Evolutionary conservation across 1,140 invertebrate genomes (phyloP), one percentile per base, ranked within the genome.

Genomic region (Copidosoma floridanum): DNA sequence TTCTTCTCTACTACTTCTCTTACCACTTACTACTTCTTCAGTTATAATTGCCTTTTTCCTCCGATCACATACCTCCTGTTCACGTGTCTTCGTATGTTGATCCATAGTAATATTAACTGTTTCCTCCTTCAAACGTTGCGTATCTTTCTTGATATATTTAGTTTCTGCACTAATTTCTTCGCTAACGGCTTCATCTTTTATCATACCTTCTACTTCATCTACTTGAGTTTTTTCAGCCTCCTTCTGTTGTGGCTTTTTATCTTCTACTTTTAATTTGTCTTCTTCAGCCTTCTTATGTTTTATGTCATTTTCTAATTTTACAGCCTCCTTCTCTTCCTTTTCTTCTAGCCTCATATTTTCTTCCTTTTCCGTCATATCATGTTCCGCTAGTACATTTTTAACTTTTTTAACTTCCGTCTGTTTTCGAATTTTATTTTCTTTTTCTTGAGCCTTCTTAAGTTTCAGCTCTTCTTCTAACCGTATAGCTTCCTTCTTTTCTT

Each of bases 401-500:
- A 32, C 29, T 12, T 12, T 0, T 37, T 54, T 46, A n/a, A 54
- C 20, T 40, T 29, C 27, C 44, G 54, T 43, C 38, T 44, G 8
- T 46, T 16, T 44, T 37, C n/a, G 43, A 23, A 29, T 21, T 56
- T 65, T 52, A 21, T 10, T 11, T 52, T 59, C 59, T 40, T 57
- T 69, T 55, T 66, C 64, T 6, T 51, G 14, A 57, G 29, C 35
- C 2, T 41, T 23, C 12, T 63, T 55, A 7, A 60, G 29, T 32
- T 50, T 18, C 23, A 32, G 12, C 12, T 32, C 6, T 32, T 32
- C 29, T 32, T 32, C 57, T n/a, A n/a, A n/a, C n/a, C n/a, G n/a
- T n/a, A n/a, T 47, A 1, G 50, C 48, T 6, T 66, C 57, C 27
- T 60, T 65, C 21, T 40, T 60, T 2, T 67, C 62, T 35, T 52